Evolutionary conservation across 2,113 vertebrate genomes (phyloP).

Genomic region (Corythaixoides concolor): DNA sequence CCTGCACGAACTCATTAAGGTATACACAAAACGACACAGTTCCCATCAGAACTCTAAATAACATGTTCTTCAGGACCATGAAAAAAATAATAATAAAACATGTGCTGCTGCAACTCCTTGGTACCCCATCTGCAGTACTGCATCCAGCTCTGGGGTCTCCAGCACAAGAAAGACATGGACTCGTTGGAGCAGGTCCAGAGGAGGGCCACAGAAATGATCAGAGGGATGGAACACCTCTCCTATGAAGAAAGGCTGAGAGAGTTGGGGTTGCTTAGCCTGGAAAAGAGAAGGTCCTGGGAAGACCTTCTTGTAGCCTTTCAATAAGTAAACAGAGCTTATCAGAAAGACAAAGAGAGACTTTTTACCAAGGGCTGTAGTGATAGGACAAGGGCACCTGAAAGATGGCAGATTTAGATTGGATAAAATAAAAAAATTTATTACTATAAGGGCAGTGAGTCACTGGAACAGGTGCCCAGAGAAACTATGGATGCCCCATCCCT

Average conservation of each 20-base stretch:
- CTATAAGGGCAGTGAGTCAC: fast-evolving
- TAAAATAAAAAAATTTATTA: not conserved
- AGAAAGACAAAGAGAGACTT: not conserved
- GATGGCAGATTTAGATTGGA: not conserved
- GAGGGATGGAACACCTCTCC: not conserved
- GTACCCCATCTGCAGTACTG: not conserved
- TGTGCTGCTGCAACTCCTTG: not conserved
- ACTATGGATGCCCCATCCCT: not conserved
- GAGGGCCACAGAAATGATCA: not conserved
- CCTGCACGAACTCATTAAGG: not conserved
- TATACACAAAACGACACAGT: not conserved
- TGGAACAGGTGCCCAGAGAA: not conserved
- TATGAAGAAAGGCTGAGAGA: not conserved
- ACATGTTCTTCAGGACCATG: fast-evolving
- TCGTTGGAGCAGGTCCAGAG: not conserved
- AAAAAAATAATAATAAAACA: not conserved
- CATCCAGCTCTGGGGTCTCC: not conserved
- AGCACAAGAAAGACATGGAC: not conserved
- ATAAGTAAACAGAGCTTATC: not conserved
- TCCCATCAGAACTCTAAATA: not conserved
- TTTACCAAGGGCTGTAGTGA: not conserved
- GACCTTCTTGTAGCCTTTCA: fast-evolving
- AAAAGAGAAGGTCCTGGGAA: not conserved
- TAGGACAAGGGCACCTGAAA: not conserved
- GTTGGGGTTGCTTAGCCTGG: not conserved